These are phyloP conservation scores for Scaptomyza tumidula DNA, from an alignment of 2,888 invertebrate genomes.

Conservation along the genomic window DNA sequence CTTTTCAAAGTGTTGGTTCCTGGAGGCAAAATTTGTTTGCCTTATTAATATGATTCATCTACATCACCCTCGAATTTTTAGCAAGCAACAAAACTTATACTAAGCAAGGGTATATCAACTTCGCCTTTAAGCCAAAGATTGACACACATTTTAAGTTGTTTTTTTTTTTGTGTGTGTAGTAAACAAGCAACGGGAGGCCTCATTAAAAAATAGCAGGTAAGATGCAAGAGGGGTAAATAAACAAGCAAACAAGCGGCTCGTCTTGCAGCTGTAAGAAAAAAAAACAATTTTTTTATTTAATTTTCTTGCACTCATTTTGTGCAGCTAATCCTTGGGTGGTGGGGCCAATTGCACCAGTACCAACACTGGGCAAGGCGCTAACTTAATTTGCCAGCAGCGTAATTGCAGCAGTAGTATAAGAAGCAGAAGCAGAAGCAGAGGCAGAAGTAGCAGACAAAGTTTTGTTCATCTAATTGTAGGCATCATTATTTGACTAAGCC, in stretches of 20 bases:
- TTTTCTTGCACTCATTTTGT: constrained; percentile 51
- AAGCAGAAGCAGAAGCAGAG: neutral
- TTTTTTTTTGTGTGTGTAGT: constrained; percentile 12
- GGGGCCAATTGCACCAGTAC: constrained; percentile 27
- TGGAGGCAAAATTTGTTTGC: too few species aligned
- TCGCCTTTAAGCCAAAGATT: neutral
- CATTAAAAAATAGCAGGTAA: constrained; percentile 67
- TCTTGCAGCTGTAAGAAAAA: constrained; percentile 56
- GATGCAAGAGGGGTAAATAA: constrained; percentile 26
- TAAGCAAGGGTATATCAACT: neutral
- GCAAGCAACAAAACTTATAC: too few species aligned
- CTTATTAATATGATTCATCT: too few species aligned
- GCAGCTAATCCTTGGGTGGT: constrained; percentile 36
- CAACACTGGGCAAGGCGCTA: constrained; percentile 45
- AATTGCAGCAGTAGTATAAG: constrained; percentile 57
- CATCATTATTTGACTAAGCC: constrained; percentile 63
- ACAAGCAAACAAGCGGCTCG: constrained; percentile 60
- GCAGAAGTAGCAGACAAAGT: constrained; percentile 48
- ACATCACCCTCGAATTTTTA: too few species aligned
- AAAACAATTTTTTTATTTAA: constrained; percentile 47
- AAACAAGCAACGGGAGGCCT: constrained; percentile 36
- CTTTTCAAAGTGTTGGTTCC: too few species aligned
- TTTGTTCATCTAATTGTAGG: constrained; percentile 71
- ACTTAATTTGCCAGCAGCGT: constrained; percentile 66
- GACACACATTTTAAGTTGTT: too few species aligned